Percentiles rank a stretch among this genome's conserved stretches.
Conservation (phyloP, 2,113 vertebrate species). For the Periophthalmodon schlosseri region DNA sequence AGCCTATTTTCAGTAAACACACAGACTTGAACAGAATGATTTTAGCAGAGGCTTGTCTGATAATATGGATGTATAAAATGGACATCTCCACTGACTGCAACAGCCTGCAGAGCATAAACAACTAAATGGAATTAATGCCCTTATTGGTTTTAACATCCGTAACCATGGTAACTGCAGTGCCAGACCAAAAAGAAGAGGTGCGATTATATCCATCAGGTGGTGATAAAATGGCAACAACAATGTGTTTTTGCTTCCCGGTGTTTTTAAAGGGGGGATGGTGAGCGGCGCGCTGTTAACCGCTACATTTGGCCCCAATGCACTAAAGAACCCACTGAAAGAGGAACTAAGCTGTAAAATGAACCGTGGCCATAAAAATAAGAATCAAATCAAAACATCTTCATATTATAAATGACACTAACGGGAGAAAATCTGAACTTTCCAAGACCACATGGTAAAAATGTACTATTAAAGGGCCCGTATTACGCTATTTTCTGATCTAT, state of each 20-base stretch:
- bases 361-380: not conserved
- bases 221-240: slow-evolving; percentile 12
- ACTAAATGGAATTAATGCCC: slow-evolving; percentile 19
- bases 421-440: too few relatives aligned
- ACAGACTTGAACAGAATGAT: not conserved
- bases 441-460: too few relatives aligned
- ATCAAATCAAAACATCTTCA: not conserved
- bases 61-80: slow-evolving; percentile 10
- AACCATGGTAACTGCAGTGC: slow-evolving; percentile 12
- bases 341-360: too few relatives aligned
- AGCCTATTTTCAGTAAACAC: not conserved
- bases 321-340: slow-evolving; percentile 9
- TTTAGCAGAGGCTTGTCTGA: not conserved
- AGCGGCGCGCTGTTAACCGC: slow-evolving; percentile 4
- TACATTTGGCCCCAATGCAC: slow-evolving; percentile 25
- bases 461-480: too few relatives aligned
- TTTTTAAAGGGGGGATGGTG: not conserved
- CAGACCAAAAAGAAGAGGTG: slow-evolving; percentile 7
- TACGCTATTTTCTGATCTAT: too few relatives aligned
- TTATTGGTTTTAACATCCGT: slow-evolving; percentile 24
- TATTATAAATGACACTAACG: not conserved
- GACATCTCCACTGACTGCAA: slow-evolving; percentile 28
- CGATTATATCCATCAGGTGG: slow-evolving; percentile 16
- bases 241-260: slow-evolving; percentile 18
- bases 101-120: slow-evolving; percentile 15